Evolutionary conservation across 2,888 invertebrate genomes (phyloP), one percentile per base, ranked within the genome.

Genomic region (Alcis repandata): DNA sequence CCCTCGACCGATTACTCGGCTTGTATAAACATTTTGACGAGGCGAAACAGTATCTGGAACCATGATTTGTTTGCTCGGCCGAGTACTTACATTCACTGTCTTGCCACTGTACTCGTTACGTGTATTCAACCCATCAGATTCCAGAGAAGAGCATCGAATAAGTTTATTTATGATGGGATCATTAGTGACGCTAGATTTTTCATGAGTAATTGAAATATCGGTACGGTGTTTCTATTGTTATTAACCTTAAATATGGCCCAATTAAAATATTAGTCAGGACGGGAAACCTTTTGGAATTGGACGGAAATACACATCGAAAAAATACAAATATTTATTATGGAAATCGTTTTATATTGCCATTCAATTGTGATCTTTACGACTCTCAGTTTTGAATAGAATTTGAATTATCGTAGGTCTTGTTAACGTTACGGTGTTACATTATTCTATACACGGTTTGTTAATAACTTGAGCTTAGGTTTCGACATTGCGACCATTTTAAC

Each of bases 391-490:
- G 45, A 60, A 52, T 60, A 15, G 20, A 22, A 52, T 52, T 41
- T 53, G n/a, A 60, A 53, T 60, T 27, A 46, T 1, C 38, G 11
- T 20, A 36, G n/a, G 10, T 22, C 13, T 17, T n/a, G 17, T 27
- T n/a, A 48, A n/a, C 43, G 15, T 33, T 63, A 54, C 22, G n/a
- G 41, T 52, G 64, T 49, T 61, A 56, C 59, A 53, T 64, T 54
- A 54, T 64, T 58, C 52, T 15, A 46, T 52, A 54, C 43, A 49
- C 59, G 49, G 80, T 80, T 83, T 79, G 72, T 71, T 61, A 73
- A 76, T 74, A 76, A 76, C 79, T 79, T 72, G 72, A 79, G 79
- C 77, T 80, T 79, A 79, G 76, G 79, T 83, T 84, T 82, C 79
- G 74, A 78, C 74, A 78, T 72, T 73, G 75, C 22, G 52, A 58